These are phyloP conservation scores for roundworm (Caenorhabditis elegans) DNA, from an alignment of 1,140 invertebrate genomes.

Conservation along the genomic window DNA sequence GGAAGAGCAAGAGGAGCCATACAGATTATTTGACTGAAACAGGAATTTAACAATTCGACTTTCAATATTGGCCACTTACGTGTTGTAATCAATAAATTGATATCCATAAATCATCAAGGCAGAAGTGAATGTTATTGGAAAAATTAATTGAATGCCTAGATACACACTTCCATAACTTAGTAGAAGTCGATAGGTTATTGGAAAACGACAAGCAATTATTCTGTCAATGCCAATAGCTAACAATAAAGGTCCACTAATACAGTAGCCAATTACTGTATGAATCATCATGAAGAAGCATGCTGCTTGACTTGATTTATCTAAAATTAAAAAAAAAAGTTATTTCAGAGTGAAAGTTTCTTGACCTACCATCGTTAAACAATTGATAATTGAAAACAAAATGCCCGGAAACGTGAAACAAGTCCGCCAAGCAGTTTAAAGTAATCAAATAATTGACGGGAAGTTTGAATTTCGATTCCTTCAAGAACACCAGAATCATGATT, in stretches of 20 bases:
- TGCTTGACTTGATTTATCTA: background rate
- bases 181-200: background rate
- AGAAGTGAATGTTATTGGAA: background rate
- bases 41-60: background rate
- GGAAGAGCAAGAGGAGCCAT: background rate
- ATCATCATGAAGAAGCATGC: background rate
- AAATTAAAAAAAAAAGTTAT: background rate
- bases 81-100: background rate
- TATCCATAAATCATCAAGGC: background rate
- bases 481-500: background rate
- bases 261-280: background rate
- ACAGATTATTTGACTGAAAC: background rate
- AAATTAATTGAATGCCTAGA: background rate
- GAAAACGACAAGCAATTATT: background rate
- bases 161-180: background rate
- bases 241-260: background rate
- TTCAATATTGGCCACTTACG: background rate
- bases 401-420: background rate
- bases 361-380: background rate
- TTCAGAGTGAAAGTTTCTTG: background rate
- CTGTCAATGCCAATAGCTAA: background rate
- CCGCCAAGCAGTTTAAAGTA: background rate
- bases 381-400: conserved; percentile 20
- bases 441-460: background rate
- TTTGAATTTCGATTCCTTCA: background rate